Evolutionary conservation across 2,113 vertebrate genomes (phyloP).

Genomic region (Xenus cinereus): DNA sequence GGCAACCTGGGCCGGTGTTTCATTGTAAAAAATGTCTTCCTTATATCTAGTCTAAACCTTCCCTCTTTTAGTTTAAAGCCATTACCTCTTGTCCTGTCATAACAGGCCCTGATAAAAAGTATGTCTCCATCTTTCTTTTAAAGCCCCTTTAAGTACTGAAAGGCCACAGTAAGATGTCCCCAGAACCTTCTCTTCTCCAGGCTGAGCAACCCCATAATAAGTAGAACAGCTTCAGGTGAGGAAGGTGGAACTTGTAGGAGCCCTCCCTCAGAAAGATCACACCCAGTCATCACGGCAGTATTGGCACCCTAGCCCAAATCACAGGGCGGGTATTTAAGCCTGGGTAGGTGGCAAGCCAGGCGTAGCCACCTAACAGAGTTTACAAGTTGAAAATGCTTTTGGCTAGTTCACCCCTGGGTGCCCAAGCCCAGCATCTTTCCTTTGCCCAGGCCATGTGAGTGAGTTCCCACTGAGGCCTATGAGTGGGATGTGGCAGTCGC

Average conservation of each 20-base stretch:
- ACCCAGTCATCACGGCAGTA: background rate
- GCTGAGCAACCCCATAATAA: background rate
- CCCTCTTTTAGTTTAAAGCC: background rate
- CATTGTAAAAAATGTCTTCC: background rate
- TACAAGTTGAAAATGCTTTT: background rate
- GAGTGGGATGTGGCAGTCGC: rapidly evolving
- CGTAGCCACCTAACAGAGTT: background rate
- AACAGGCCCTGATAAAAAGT: background rate
- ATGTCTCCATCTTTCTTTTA: background rate
- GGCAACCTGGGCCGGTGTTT: background rate
- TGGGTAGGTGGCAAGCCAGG: background rate
- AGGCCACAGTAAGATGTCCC: background rate
- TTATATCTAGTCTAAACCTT: background rate
- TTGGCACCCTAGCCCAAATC: background rate
- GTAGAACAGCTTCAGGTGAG: background rate
- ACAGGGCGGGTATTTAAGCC: rapidly evolving
- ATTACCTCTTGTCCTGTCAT: background rate
- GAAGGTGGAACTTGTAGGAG: background rate
- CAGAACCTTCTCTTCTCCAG: background rate
- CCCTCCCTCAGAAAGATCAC: background rate
- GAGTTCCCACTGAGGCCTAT: background rate
- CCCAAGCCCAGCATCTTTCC: background rate
- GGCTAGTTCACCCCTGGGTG: background rate
- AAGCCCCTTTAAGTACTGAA: background rate
- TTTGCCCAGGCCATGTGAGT: background rate